Base-by-base conservation (phyloP, 2,797 vertebrate species). In the Ara ararauna region DNA sequence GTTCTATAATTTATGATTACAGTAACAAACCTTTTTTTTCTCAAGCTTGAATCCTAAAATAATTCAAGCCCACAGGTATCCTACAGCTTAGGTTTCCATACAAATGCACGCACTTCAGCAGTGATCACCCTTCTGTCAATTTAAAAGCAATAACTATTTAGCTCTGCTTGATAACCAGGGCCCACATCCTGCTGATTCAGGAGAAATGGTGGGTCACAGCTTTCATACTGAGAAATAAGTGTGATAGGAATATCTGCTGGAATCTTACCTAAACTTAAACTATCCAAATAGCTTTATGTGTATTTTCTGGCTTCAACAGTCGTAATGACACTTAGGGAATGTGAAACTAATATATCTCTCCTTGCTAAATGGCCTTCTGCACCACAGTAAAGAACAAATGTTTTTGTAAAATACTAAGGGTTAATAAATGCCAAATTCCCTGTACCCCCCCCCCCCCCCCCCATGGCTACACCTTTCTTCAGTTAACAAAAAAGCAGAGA, bases 221-320 rank as follows among this genome's bases (percentile, higher is more conserved):
- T 87, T 93, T 94, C 45, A 44, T 54, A 58, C 10, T 75, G 38
- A 92, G 85, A 93, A 91, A 54, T 36, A 67, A 87, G 20, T 7
- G 19, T 51, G 45, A 86, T 14, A 85, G 11, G 70, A 83, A 26
- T 75, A 94, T 60, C 54, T 66, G 22, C 62, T 70, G 54, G 47
- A 88, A 92, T 91, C 85, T 90, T 82, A 84, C 30, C 50, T 88
- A 85, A 86, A 81, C 76, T 72, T 85, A 54, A 26, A 47, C 11
- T 54, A 72, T 56, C 38, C 68, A 87, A 89, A 80, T 32, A 77
- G 16, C 10, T 78, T 80, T 58, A 71, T 2, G 0, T 45, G 8
- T 70, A 81, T 87, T 88, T 92, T 91, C 73, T 75, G 75, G 45
- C 50, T 94, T 93, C 66, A 75, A 44, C 34, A 53, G 48, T 29